Evolutionary conservation across 2,797 vertebrate genomes (phyloP).

Genomic region (Chiloscyllium punctatum): DNA sequence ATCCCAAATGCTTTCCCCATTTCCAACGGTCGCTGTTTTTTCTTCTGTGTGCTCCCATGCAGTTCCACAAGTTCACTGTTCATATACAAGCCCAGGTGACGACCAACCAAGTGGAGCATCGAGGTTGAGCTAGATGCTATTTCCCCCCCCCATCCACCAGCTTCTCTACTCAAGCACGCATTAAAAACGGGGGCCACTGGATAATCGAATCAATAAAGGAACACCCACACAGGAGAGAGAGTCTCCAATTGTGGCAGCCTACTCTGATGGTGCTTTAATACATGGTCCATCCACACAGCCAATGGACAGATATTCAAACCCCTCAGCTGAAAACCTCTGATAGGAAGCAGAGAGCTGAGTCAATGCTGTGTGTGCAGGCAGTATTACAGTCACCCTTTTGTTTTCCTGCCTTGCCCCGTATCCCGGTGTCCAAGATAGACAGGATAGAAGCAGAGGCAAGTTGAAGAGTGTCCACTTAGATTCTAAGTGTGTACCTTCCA

Average conservation of each 20-base stretch:
- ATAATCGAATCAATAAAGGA: neutral
- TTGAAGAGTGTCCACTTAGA: neutral
- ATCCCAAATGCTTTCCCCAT: neutral
- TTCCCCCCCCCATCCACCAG: neutral
- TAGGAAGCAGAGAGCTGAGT: neutral
- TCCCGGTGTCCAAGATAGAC: neutral
- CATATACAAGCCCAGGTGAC: neutral
- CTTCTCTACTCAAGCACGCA: neutral
- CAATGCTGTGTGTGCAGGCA: neutral
- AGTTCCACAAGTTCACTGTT: neutral
- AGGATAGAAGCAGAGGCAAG: neutral
- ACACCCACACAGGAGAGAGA: neutral
- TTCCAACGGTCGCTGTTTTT: neutral
- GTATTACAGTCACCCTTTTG: neutral
- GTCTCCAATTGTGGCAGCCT: neutral
- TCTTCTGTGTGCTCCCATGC: neutral
- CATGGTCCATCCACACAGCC: neutral
- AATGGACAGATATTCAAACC: neutral
- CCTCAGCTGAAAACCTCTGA: neutral
- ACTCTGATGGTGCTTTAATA: neutral
- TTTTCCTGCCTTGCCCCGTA: neutral
- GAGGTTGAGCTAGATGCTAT: neutral
- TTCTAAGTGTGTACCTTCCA: neutral
- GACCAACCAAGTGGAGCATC: neutral
- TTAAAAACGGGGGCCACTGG: neutral